Base-by-base conservation (phyloP, 2,113 vertebrate genomes). In the Caracal caracal region DNA sequence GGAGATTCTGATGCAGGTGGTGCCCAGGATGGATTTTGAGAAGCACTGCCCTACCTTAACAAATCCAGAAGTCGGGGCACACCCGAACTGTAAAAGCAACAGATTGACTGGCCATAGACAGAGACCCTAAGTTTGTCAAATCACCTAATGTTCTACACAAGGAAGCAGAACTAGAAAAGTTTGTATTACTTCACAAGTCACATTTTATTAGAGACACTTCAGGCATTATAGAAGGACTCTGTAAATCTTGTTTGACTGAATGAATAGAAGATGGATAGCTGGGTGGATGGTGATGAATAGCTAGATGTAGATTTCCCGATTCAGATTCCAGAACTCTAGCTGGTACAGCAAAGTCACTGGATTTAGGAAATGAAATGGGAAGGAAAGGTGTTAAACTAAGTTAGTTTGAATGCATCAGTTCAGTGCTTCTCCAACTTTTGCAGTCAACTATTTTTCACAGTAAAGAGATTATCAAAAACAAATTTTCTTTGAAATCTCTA, bases 401-500 rank as follows among this genome's bases (percentile, higher is more conserved):
- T 53, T 61, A 37, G 35, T 40, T 75, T 75, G 13, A 75, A 30
- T 65, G n/a, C 33, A 51, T 86, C 22, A 75, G 16, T 15, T 84
- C 43, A 53, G 11, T 47, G 47, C 59, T 93, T 92, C 79, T 85
- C 63, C 82, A 87, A 61, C n/a, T 2, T 71, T 93, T 78, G 53
- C 35, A 56, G 20, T 71, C 43, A 76, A 49, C 10, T 47, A 53
- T 37, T 33, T 79, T 92, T 73, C 16, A 2, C 8, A 40, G 17
- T 15, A 68, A 59, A 95, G n/a, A 87, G 16, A 84, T 28, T 24
- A 40, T 24, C 61, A 75, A 71, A 80, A 90, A n/a, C 17, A 84
- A 83, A 79, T 26, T 79, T 68, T 80, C 63, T 79, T 66, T 94
- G 91, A 83, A 78, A 79, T 83, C 49, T 93, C 70, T 53, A 13